Conservation (phyloP, 2,113 vertebrate genomes). For the Alosa alosa region DNA sequence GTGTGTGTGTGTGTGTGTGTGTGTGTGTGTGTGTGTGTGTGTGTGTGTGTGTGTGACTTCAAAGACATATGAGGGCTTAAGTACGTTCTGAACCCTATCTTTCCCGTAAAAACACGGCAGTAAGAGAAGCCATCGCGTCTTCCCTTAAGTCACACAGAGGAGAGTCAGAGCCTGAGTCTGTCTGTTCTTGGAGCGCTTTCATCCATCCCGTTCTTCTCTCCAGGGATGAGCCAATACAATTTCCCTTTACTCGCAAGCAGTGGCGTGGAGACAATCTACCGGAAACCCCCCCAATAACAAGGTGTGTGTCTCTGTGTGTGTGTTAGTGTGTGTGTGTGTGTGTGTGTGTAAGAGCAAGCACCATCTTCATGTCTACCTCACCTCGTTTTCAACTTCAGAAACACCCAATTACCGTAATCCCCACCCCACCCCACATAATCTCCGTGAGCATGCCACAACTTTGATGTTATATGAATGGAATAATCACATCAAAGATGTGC, state of each 20-base stretch:
- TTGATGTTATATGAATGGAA: constrained; percentile 31
- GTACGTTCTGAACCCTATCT: neutral
- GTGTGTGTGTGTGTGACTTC: neutral
- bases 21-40: neutral
- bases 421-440: constrained; percentile 23
- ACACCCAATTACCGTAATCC: constrained; percentile 39
- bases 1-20: neutral
- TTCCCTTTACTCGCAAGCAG: neutral
- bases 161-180: neutral
- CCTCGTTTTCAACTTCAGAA: constrained; percentile 22
- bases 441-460: constrained; percentile 24
- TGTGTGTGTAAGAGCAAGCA: neutral
- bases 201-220: neutral
- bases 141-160: neutral
- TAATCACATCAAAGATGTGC: constrained; percentile 10
- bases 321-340: too few relatives aligned
- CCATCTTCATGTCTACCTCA: neutral
- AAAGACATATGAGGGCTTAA: neutral
- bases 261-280: neutral
- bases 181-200: neutral
- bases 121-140: neutral
- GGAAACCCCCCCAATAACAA: neutral
- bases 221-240: neutral
- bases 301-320: neutral
- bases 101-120: neutral